A percentile compares a stretch with the other conserved stretches of the same genome.
These are phyloP conservation scores for Mycteria americana DNA, from an alignment of 2,797 vertebrate genomes.

Conservation along the genomic window DNA sequence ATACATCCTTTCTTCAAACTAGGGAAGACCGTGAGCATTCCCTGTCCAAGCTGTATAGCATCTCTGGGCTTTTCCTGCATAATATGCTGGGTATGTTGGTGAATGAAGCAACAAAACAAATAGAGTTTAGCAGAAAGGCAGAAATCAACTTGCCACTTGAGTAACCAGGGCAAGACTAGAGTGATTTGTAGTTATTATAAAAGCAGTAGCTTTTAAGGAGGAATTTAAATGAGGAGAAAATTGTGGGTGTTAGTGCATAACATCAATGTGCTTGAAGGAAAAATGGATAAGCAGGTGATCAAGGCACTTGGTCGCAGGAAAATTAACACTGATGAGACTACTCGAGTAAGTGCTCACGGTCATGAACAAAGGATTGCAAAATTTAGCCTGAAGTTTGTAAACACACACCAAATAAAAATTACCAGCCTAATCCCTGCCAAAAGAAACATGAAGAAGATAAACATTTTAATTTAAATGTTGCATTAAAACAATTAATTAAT, in stretches of 20 bases:
- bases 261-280: background rate
- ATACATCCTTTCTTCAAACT: background rate
- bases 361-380: slow-evolving; percentile 12
- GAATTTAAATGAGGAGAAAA: slow-evolving; percentile 27
- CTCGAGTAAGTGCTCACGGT: background rate
- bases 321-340: slow-evolving; percentile 13
- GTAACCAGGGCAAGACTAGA: background rate
- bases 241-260: background rate
- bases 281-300: background rate
- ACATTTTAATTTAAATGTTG: background rate
- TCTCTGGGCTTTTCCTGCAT: background rate
- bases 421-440: background rate
- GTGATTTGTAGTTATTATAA: background rate
- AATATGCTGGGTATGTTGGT: background rate
- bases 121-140: background rate
- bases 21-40: background rate
- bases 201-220: background rate
- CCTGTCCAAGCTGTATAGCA: accelerated
- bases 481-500: slow-evolving; percentile 4
- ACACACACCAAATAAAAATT: slow-evolving; percentile 23
- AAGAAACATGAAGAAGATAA: background rate
- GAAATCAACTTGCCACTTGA: background rate
- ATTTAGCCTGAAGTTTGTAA: slow-evolving; percentile 41
- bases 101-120: background rate
- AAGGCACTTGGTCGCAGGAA: background rate